A percentile compares a stretch with the other conserved stretches of the same genome.
Evolutionary conservation across 1,140 invertebrate genomes (phyloP).

Genomic region (Apolygus lucorum): DNA sequence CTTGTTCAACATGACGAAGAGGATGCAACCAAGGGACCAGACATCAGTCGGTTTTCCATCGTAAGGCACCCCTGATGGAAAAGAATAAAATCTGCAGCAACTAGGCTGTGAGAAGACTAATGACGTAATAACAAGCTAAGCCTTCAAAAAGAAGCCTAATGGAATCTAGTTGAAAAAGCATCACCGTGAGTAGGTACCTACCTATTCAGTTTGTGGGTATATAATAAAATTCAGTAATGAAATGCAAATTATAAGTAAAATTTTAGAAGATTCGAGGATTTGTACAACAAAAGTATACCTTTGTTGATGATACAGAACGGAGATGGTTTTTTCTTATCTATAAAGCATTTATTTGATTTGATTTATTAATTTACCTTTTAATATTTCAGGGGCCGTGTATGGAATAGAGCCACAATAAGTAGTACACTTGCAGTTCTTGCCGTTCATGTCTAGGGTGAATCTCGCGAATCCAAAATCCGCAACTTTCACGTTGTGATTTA

Average conservation of each 20-base stretch:
- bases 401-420: conserved; percentile 58
- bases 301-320: too few relatives aligned
- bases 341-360: too few relatives aligned
- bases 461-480: conserved; percentile 74
- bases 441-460: conserved; percentile 42
- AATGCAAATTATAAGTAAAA: too few relatives aligned
- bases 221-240: too few relatives aligned
- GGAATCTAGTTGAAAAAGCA: too few relatives aligned
- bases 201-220: conserved; percentile 52
- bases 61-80: conserved; percentile 49
- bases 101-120: too few relatives aligned
- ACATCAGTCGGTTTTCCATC: conserved; percentile 54
- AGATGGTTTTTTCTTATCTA: too few relatives aligned
- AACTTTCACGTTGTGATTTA: conserved; percentile 61
- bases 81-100: not conserved
- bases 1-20: conserved; percentile 64
- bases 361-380: conserved; percentile 51
- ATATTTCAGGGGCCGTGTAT: conserved; percentile 60
- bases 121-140: too few relatives aligned
- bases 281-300: too few relatives aligned
- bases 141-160: conserved; percentile 59
- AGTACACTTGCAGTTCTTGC: conserved; percentile 47
- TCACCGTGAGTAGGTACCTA: too few relatives aligned
- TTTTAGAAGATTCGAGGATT: too few relatives aligned
- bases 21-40: conserved; percentile 59